These are phyloP conservation scores for Escarpia spicata DNA, from an alignment of 2,888 invertebrate genomes.

Conservation along the genomic window DNA sequence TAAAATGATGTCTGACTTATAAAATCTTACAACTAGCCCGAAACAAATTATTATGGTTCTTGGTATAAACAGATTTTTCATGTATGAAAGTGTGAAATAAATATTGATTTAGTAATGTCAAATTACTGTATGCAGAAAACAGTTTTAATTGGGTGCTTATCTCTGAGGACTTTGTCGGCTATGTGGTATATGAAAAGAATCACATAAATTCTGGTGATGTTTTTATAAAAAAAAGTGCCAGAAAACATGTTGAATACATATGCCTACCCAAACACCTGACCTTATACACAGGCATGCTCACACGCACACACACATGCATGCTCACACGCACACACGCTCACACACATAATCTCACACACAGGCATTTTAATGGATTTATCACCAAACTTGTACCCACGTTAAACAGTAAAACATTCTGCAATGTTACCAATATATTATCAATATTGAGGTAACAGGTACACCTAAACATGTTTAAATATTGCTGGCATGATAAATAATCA, in stretches of 20 bases:
- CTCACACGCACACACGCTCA: not conserved
- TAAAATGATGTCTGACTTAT: not conserved
- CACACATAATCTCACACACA: not conserved
- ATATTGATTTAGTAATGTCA: not conserved
- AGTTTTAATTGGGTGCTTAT: not conserved
- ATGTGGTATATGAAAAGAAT: not conserved
- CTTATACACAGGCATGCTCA: not conserved
- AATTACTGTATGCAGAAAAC: not conserved
- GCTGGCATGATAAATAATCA: not conserved
- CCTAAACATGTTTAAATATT: not conserved
- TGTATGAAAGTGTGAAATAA: slow-evolving; percentile 16
- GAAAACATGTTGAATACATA: not conserved
- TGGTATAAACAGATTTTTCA: slow-evolving; percentile 4
- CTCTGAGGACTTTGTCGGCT: not conserved
- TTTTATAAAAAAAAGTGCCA: not conserved
- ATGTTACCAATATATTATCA: no score
- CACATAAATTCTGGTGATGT: not conserved
- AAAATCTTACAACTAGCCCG: not conserved
- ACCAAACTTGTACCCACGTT: not conserved
- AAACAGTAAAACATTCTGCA: no score
- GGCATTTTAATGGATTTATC: not conserved
- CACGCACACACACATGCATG: not conserved
- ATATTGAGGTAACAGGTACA: no score
- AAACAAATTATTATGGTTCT: not conserved
- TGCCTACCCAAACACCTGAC: not conserved